Evolutionary conservation across 2,888 invertebrate genomes (phyloP).

Genomic region (Caenorhabditis sulstoni): DNA sequence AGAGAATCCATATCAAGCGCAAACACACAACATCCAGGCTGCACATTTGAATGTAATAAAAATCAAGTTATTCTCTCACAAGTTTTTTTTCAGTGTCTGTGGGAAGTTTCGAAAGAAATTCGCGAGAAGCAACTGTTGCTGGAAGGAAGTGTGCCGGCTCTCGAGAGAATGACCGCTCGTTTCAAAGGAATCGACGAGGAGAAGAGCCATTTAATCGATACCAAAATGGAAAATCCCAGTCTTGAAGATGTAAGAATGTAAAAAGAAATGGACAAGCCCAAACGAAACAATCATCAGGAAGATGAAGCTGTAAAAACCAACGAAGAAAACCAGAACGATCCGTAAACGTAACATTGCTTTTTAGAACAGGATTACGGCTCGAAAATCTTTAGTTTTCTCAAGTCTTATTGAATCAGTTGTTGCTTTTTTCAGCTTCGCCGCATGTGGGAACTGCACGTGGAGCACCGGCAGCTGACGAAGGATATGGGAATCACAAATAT

Average conservation of each 20-base stretch:
- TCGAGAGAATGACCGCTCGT: constrained; percentile 5
- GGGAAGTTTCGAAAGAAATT: constrained; percentile 38
- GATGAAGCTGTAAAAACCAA: no score
- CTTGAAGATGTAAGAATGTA: constrained; percentile 25
- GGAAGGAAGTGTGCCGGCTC: constrained; percentile 10
- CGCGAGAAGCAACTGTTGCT: constrained; percentile 25
- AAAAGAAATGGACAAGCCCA: neutral
- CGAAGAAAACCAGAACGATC: no score
- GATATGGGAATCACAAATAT: neutral
- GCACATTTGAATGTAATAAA: neutral
- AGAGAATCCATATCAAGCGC: neutral
- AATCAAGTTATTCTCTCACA: neutral
- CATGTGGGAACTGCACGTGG: constrained; percentile 20
- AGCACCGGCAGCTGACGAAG: constrained; percentile 4
- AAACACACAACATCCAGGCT: no score
- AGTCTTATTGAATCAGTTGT: no score
- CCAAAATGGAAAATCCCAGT: constrained; percentile 15
- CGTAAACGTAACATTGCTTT: no score
- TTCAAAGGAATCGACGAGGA: constrained; percentile 22
- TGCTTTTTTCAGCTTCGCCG: constrained; percentile 34
- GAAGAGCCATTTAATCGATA: constrained; percentile 4
- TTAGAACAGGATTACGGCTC: no score
- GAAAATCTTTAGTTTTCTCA: no score
- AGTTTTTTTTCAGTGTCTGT: constrained; percentile 18
- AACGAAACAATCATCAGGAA: neutral